A percentile compares a stretch with the other conserved stretches of the same genome.
These are phyloP conservation scores for Lordiphosa clarofinis DNA, from an alignment of 1,140 invertebrate species.

Conservation along the genomic window DNA sequence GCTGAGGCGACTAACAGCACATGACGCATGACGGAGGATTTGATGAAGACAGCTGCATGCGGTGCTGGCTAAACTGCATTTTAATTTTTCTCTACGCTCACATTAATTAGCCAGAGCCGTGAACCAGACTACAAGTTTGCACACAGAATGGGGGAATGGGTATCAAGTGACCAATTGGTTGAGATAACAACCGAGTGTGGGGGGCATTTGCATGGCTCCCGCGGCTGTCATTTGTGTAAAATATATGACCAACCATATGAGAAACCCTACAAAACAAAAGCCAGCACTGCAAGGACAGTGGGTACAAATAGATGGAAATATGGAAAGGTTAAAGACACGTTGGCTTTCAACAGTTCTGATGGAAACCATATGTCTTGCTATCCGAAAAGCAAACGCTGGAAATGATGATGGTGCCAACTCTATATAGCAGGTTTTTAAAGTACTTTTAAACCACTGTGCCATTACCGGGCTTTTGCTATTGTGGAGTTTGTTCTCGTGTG, in stretches of 20 bases:
- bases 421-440: no score
- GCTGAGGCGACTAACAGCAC: constrained; percentile 17
- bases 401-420: no score
- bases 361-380: no score
- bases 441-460: constrained; percentile 31
- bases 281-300: constrained; percentile 25
- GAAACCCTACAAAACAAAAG: constrained; percentile 48
- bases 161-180: constrained; percentile 73
- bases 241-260: constrained; percentile 4
- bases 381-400: no score
- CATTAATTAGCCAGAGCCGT: constrained; percentile 63
- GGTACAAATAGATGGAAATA: constrained; percentile 1
- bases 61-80: constrained; percentile 57
- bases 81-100: constrained; percentile 58
- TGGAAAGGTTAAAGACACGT: neutral
- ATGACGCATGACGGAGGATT: constrained; percentile 29
- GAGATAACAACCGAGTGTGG: constrained; percentile 21
- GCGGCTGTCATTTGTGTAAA: constrained; percentile 51
- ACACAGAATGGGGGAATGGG: constrained; percentile 35
- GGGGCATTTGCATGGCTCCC: constrained; percentile 65
- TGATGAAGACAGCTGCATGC: constrained; percentile 26
- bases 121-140: constrained; percentile 16
- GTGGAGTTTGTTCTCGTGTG: constrained; percentile 20
- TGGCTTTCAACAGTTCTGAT: no score
- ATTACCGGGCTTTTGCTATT: constrained; percentile 19